Base-by-base conservation (phyloP, 35 echinoderm and acorn worm genomes). In the Anneissia japonica region DNA sequence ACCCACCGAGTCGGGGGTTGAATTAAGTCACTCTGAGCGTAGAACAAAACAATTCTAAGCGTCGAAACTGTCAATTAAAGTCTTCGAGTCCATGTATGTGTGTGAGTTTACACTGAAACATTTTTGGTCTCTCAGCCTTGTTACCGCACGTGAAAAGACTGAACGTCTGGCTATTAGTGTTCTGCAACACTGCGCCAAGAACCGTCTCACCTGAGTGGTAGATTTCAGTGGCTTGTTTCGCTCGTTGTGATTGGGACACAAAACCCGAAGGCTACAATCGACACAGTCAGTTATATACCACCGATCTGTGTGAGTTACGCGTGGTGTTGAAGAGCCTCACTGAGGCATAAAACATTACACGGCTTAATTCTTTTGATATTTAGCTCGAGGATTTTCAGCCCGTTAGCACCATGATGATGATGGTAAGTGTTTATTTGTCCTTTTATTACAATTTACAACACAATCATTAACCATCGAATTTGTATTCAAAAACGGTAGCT, bases 11-110 rank as follows among this genome's bases (percentile, higher is more conserved):
- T 64, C 26, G 1, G 51, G 51, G 51, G 51, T 64, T 64, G 51
- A 64, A 64, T 64, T 64, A 64, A 64, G 51, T 64, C 10, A 64
- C 51, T 64, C 51, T 64, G 26, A 19, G 51, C 51, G 51, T 64
- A 64, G 51, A 64, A 64, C 51, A 64, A 64, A 64, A 64, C 51
- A 64, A 64, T 64, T 64, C 51, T 64, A 64, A 64, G 51, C 51
- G 19, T 64, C 26, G 51, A 64, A 64, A 64, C 51, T 64, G 51
- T 64, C 51, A 64, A 64, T 64, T 64, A 64, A 64, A 23, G 26
- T 2, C 51, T 23, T 64, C 26, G 9, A 2, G 51, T 64, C 1
- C 26, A 16, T 23, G 51, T 64, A 26, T 64, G 40, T 43, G 51
- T 64, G 51, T 64, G 51, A 64, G 1, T 64, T 2, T 64, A 64